A percentile compares a stretch with the other conserved stretches of the same genome.
These are phyloP conservation scores for Mycetomoellerius zeteki DNA, from an alignment of 1,140 invertebrate species.

Conservation along the genomic window DNA sequence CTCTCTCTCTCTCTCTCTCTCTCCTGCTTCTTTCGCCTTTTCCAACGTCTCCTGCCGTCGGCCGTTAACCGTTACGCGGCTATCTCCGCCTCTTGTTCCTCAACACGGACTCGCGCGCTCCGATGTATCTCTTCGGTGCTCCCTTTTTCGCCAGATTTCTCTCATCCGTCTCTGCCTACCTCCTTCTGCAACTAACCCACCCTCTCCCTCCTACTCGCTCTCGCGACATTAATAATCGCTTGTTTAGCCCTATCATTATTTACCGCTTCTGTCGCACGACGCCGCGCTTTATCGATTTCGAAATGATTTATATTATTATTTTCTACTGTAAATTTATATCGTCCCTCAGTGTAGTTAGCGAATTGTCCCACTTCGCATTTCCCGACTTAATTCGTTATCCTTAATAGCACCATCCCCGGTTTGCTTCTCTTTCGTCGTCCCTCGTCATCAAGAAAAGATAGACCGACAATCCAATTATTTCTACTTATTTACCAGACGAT, in stretches of 20 bases:
- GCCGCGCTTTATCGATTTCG: slow-evolving; percentile 1
- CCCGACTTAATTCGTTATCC: slow-evolving; percentile 23
- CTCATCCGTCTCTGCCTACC: slow-evolving; percentile 41
- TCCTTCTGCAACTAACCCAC: background rate
- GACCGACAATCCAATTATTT: slow-evolving; percentile 62
- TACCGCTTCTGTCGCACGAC: background rate
- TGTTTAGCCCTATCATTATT: slow-evolving; percentile 35
- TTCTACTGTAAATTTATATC: slow-evolving; percentile 9
- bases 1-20: slow-evolving; percentile 8
- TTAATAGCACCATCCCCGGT: background rate
- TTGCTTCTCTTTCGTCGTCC: background rate
- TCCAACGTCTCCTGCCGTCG: slow-evolving; percentile 64
- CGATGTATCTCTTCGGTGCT: slow-evolving; percentile 29
- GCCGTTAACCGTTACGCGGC: slow-evolving; percentile 68
- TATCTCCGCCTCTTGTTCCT: slow-evolving; percentile 64
- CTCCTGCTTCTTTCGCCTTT: slow-evolving; percentile 60
- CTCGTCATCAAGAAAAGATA: background rate
- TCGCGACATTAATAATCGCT: slow-evolving; percentile 48
- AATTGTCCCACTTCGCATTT: slow-evolving; percentile 6
- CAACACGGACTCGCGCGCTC: slow-evolving; percentile 29
- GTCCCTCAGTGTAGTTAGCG: background rate
- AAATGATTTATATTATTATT: background rate
- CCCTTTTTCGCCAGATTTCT: slow-evolving; percentile 42
- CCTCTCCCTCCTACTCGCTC: background rate
- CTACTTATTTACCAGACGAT: slow-evolving; percentile 35